Evolutionary conservation across 1,140 invertebrate genomes (phyloP), one percentile per base, ranked within the genome.

Genomic region (Hylaeus volcanicus): DNA sequence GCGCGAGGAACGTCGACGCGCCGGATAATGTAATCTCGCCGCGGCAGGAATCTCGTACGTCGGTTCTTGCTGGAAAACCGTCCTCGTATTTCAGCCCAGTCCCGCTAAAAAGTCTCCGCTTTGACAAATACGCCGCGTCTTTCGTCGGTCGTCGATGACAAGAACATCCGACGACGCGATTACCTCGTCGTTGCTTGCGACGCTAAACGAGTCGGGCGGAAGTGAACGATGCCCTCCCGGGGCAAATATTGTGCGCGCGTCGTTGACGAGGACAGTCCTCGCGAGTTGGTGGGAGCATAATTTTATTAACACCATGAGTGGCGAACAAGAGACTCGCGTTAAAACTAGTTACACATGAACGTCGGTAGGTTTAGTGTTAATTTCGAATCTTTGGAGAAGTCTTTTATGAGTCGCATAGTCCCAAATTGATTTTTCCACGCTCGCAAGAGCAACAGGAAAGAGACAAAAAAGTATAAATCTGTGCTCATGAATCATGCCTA

Each of bases 121-220:
- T 65, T 48, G 60, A 72, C 68, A 43, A 51, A 45, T 64, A 15
- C 68, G 9, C 4, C 26, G 48, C 9, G 43, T 66, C 48, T 15
- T 66, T 26, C 15, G 48, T 3, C 45, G 48, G 9, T 11, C 26
- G 51, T 9, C 6, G 51, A 51, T 9, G 51, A 51, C 73, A 64
- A 74, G 61, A 74, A 74, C 3, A 37, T 51, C 12, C 48, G 3
- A 9, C 39, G 41, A 37, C 12, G 39, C 60, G 48, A 61, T 79
- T 72, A 48, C 53, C 51, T 53, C 58, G 14, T 68, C 53, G 74
- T 58, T 39, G 14, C 58, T 26, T 4, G 14, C 37, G 1, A 51
- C 74, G 63, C 66, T 58, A 56, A 68, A 68, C 64, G 75, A 77
- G 63, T 77, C 45, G 39, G 39, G 63, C 45, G 5, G 43, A 3